Evolutionary conservation across 2,888 invertebrate species (phyloP), one percentile per base, ranked within the genome.

Genomic region (Stomorhina lunata): DNA sequence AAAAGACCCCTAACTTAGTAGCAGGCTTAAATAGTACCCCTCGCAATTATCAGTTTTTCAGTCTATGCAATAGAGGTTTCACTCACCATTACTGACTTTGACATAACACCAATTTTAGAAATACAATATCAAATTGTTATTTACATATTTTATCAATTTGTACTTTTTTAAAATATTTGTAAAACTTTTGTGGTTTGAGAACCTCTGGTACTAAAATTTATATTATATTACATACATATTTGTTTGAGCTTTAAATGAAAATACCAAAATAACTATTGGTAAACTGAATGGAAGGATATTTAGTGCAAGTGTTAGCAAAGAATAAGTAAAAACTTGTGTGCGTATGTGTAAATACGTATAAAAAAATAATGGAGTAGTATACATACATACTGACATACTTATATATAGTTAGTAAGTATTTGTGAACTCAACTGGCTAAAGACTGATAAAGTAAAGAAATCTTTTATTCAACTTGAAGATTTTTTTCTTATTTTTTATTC

Each of bases 371-470:
- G n/a, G n/a, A n/a, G n/a, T n/a, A n/a, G n/a, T n/a, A 6, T 5
- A 55, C 27, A 17, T 17, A 57, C 15, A 57, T 29, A 15, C n/a
- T n/a, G n/a, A n/a, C 15, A 57, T 29, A 15, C 37, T n/a, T 59
- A 45, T 53, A 4, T 43, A 45, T 34, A 32, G 27, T 29, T 25
- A 50, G 20, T 32, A 12, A 20, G 32, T 15, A 72, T 72, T 73
- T 69, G 78, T 78, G 40, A 82, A 82, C 63, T 65, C 63, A 82
- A 78, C 79, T 82, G 79, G 50, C 25, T 71, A 75, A 75, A 75
- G 65, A 59, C 57, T 75, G 81, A 82, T 82, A 75, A 79, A 82
- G 55, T 66, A 71, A 45, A 66, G 59, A 71, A 79, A 57, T 43
- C 48, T 72, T 61, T 65, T 75, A 55, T 55, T 53, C 17, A 40